Conservation (phyloP, 1,140 invertebrate species). For the Calephelis virginiensis region DNA sequence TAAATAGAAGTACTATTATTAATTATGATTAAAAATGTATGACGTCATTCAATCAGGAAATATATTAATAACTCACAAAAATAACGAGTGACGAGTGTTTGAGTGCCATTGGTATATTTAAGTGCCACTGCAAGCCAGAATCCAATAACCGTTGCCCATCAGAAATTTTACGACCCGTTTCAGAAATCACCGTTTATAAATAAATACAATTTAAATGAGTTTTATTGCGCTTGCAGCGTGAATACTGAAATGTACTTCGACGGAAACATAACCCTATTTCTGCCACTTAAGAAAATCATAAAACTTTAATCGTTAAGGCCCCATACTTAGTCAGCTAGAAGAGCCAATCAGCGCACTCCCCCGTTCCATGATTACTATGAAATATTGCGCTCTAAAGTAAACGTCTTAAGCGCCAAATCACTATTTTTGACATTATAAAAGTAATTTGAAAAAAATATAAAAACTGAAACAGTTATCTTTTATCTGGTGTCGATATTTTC, state of each 20-base stretch:
- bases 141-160: constrained; percentile 38
- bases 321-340: too few species aligned
- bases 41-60: neutral
- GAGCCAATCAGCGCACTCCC: too few species aligned
- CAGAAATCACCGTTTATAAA: constrained; percentile 65
- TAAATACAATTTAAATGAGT: constrained; percentile 62
- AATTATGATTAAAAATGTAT: too few species aligned
- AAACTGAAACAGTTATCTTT: too few species aligned
- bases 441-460: too few species aligned
- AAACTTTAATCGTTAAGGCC: constrained; percentile 2
- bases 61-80: constrained; percentile 40
- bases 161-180: constrained; percentile 55
- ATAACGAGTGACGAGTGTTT: constrained; percentile 33
- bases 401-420: too few species aligned
- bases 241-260: constrained; percentile 38
- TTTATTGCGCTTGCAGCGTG: constrained; percentile 49
- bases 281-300: constrained; percentile 17
- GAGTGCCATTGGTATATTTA: constrained; percentile 49
- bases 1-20: too few species aligned
- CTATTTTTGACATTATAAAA: too few species aligned
- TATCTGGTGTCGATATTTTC: too few species aligned
- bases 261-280: constrained; percentile 41
- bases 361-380: too few species aligned
- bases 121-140: constrained; percentile 35
- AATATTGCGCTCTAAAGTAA: too few species aligned